Evolutionary conservation across 2,888 invertebrate genomes (phyloP).

Genomic region (Marronus borbonicus): DNA sequence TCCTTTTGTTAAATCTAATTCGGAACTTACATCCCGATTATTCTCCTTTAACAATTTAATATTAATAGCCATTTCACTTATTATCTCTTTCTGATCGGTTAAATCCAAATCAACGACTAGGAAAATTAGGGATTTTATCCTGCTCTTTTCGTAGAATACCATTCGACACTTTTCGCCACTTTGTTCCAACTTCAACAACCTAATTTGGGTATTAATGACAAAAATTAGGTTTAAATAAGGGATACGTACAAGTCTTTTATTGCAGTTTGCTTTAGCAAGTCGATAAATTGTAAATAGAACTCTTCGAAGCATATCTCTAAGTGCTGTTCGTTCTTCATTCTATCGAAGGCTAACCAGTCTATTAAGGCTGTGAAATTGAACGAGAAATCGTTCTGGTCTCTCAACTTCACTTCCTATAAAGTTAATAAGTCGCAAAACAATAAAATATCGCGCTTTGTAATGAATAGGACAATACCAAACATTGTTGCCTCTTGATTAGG

Average conservation of each 20-base stretch:
- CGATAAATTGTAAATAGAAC: constrained; percentile 65
- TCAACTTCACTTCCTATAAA: constrained; percentile 64
- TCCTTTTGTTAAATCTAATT: constrained; percentile 59
- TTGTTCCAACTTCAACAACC: constrained; percentile 63
- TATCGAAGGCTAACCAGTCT: constrained; percentile 63
- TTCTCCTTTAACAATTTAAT: constrained; percentile 61
- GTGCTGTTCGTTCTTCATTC: constrained; percentile 64
- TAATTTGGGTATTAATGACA: constrained; percentile 54
- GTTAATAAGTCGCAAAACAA: background rate
- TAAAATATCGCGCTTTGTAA: background rate
- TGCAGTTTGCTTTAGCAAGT: constrained; percentile 63
- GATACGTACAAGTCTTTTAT: constrained; percentile 56
- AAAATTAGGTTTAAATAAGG: constrained; percentile 2
- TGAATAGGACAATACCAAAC: background rate
- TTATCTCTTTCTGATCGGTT: constrained; percentile 67
- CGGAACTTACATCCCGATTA: constrained; percentile 60
- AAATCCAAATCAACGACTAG: constrained; percentile 64
- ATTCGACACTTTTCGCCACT: constrained; percentile 61
- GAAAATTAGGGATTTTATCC: constrained; percentile 67
- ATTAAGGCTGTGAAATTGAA: constrained; percentile 66
- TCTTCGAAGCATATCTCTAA: constrained; percentile 67
- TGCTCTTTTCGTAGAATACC: constrained; percentile 66
- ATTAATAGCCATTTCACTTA: constrained; percentile 65
- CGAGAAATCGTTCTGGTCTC: constrained; percentile 62
- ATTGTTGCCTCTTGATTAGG: background rate